These are phyloP conservation scores for Phengaris arion DNA, from an alignment of 2,888 invertebrate genomes.

Conservation along the genomic window DNA sequence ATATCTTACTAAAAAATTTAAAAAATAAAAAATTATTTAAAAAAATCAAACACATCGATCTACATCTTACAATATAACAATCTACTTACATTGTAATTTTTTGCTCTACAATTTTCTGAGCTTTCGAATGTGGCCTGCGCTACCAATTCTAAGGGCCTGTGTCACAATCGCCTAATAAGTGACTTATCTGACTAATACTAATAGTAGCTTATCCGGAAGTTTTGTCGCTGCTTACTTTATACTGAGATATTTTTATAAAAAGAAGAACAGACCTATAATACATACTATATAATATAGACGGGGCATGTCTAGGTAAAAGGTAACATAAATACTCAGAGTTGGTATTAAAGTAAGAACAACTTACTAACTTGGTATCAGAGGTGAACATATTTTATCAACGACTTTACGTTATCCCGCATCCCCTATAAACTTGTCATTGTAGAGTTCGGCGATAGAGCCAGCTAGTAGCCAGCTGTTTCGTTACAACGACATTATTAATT, in stretches of 20 bases:
- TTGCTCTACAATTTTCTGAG: neutral
- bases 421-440: constrained; percentile 36
- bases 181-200: too few species aligned
- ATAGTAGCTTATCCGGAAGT: too few species aligned
- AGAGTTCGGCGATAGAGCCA: neutral
- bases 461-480: neutral
- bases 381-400: constrained; percentile 17
- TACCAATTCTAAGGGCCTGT: neutral
- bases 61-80: neutral
- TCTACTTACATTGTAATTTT: neutral
- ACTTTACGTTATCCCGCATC: constrained; percentile 45
- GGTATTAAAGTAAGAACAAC: constrained; percentile 14
- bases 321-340: neutral
- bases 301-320: too few species aligned
- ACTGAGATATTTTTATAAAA: too few species aligned
- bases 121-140: neutral
- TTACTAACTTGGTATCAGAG: neutral
- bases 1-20: neutral
- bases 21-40: too few species aligned
- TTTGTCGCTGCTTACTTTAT: too few species aligned
- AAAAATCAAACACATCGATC: too few species aligned
- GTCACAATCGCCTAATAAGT: too few species aligned
- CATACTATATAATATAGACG: too few species aligned
- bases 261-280: too few species aligned
- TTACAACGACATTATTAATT: neutral